These are phyloP conservation scores for Dolomedes plantarius DNA, from an alignment of 2,888 invertebrate genomes.

Conservation along the genomic window DNA sequence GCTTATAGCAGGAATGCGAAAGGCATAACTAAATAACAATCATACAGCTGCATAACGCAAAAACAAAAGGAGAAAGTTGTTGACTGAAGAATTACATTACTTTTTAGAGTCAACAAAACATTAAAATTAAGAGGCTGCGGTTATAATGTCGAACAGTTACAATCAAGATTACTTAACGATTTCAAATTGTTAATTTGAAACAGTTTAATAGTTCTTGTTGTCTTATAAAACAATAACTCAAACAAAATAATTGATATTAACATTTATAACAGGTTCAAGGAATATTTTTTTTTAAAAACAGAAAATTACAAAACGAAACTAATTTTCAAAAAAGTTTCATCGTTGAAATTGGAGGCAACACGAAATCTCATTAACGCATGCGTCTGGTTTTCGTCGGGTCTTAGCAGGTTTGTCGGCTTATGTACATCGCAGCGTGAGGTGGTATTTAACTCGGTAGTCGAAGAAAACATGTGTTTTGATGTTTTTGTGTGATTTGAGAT, in stretches of 20 bases:
- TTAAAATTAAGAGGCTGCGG: conserved; percentile 30
- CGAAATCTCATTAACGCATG: conserved; percentile 15
- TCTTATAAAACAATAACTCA: too few relatives aligned
- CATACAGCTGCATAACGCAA: background rate
- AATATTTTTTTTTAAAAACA: too few relatives aligned
- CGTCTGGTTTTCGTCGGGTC: conserved; percentile 25
- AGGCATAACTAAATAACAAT: background rate
- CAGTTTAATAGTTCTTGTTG: too few relatives aligned
- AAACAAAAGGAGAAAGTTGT: background rate
- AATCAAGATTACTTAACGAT: background rate
- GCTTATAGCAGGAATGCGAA: background rate
- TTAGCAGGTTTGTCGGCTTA: conserved; percentile 26
- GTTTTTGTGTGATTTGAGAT: background rate
- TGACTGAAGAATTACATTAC: conserved; percentile 25
- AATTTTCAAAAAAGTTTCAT: background rate
- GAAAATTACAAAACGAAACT: background rate
- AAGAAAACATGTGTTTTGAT: conserved; percentile 63
- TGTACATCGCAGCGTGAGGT: conserved; percentile 46
- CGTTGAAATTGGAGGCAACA: background rate
- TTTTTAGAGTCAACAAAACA: conserved; percentile 57
- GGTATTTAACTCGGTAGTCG: conserved; percentile 43
- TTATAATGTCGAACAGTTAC: conserved; percentile 39
- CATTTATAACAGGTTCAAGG: too few relatives aligned
- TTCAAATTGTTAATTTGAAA: background rate
- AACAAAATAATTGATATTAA: too few relatives aligned